These are phyloP conservation scores for Mus spicilegus DNA, from an alignment of 2,113 vertebrate genomes.

Conservation along the genomic window DNA sequence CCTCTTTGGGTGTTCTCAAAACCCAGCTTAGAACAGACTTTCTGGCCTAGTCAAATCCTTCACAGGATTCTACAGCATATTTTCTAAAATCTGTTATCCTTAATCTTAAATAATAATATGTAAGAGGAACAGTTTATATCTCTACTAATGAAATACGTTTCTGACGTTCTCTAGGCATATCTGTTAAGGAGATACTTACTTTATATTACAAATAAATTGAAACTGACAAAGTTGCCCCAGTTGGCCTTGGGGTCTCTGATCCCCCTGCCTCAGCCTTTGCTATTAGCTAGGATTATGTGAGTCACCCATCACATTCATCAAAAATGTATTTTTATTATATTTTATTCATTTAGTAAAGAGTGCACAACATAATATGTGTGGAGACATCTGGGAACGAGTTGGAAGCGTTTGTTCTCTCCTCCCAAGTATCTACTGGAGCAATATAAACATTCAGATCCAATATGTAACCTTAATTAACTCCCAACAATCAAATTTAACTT, in stretches of 20 bases:
- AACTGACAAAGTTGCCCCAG: not conserved
- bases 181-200: not conserved
- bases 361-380: not conserved
- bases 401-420: not conserved
- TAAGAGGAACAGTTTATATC: not conserved
- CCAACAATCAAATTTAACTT: not conserved
- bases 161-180: not conserved
- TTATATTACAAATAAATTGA: not conserved
- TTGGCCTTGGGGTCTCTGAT: not conserved
- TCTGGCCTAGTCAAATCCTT: not conserved
- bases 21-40: not conserved
- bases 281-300: not conserved
- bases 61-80: not conserved
- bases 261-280: not conserved
- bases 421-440: not conserved
- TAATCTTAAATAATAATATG: not conserved
- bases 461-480: not conserved
- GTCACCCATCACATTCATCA: not conserved
- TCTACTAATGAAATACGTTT: not conserved
- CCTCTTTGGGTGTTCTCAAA: not conserved
- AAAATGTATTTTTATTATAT: not conserved
- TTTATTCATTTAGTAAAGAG: not conserved
- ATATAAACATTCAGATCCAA: not conserved
- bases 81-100: not conserved
- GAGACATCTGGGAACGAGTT: not conserved